Evolutionary conservation across 64 coral and sea anemone species (phyloP), one percentile per base, ranked within the genome.

Genomic region (Acropora yongei): DNA sequence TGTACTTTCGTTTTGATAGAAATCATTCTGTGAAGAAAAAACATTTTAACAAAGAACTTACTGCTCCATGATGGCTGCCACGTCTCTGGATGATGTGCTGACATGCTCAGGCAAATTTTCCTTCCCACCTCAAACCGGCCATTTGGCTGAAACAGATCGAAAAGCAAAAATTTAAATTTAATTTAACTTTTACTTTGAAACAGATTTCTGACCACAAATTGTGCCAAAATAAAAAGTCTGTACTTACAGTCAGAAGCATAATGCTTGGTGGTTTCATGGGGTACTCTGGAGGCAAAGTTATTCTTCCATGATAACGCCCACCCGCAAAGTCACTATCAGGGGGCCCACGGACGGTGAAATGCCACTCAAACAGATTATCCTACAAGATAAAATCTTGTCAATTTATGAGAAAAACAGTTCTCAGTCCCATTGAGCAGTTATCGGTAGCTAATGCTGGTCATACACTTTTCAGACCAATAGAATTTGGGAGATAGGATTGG

Each of bases 31-130:
- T 30, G 30, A 30, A 30, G 30, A 30, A 30, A 30, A 30, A 30
- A 6, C 7, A 57, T 3, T n/a, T 14, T 39, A 53, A 9, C 6
- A 40, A 65, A 45, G 10, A 42, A 98, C 97, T 96, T 93, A 98
- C 97, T 98, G 84, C 97, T 98, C 97, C 97, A 98, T 5, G 97
- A 98, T n/a, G 97, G 97, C 74, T 98, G 97, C 97, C 97, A 98
- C 14, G 97, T 98, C 72, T 98, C 97, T 68, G 97, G 97, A 74
- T 98, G 97, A 79, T 98, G 97, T 40, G 97, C 97, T 41, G 97
- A 98, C 97, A 98, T 98, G 79, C 97, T 98, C 1, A 98, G 84
- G 77, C 97, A 98, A 41, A 98, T 98, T 85, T 98, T 98, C 68
- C 94, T 96, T 3, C 94, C 94, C 88, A 85, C 87, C 50, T 98